Evolutionary conservation across 2,888 invertebrate species (phyloP).

Genomic region (Synanthedon myopaeformis): DNA sequence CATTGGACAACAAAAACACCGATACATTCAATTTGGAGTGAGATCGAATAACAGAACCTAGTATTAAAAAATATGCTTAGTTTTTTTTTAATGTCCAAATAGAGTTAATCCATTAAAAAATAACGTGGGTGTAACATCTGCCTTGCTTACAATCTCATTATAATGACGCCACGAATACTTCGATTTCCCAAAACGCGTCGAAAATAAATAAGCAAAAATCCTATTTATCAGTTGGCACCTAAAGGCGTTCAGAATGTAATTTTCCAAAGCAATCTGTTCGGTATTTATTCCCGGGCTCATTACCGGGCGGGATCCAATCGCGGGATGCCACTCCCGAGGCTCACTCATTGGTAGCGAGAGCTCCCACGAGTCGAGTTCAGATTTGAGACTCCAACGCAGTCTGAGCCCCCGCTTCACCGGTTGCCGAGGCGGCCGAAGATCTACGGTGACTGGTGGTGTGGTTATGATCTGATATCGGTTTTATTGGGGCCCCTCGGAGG

Average conservation of each 20-base stretch:
- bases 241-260: conserved; percentile 29
- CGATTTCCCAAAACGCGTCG: background rate
- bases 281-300: conserved; percentile 55
- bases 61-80: too few relatives aligned
- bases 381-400: conserved; percentile 23
- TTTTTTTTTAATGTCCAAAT: too few relatives aligned
- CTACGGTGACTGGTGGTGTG: conserved; percentile 9
- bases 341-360: conserved; percentile 36
- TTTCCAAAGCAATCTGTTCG: conserved; percentile 37
- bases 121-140: background rate
- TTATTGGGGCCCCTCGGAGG: conserved; percentile 41
- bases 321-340: conserved; percentile 22
- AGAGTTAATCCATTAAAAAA: background rate
- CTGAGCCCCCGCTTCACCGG: conserved; percentile 8
- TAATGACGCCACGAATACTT: too few relatives aligned
- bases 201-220: conserved; percentile 1
- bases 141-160: too few relatives aligned
- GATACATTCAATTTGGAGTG: too few relatives aligned
- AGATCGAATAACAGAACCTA: too few relatives aligned
- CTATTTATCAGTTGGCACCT: conserved; percentile 9
- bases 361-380: conserved; percentile 41
- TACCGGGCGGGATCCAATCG: conserved; percentile 44
- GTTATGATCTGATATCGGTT: conserved; percentile 49
- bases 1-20: too few relatives aligned
- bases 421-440: conserved; percentile 4